These are phyloP conservation scores for Andricus quercusramuli DNA, from an alignment of 2,888 invertebrate genomes.

Conservation along the genomic window DNA sequence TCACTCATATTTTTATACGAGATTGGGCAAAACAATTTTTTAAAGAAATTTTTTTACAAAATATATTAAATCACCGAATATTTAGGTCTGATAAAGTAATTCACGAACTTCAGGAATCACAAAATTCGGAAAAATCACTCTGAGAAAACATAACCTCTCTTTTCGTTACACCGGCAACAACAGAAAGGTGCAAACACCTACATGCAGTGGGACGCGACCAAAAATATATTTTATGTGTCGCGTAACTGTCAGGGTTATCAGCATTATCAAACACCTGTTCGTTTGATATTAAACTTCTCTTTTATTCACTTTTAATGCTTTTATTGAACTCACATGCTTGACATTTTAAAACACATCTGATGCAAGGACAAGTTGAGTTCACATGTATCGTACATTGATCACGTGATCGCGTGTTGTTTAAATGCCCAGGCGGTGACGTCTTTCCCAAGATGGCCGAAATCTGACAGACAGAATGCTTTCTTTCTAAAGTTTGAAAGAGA, in stretches of 20 bases:
- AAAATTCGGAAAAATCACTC: background rate
- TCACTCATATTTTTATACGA: background rate
- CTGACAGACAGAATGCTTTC: background rate
- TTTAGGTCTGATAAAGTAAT: background rate
- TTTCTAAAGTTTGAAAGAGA: too few relatives aligned
- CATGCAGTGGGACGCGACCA: background rate
- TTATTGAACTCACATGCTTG: background rate
- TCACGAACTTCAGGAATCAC: background rate
- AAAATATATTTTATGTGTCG: constrained; percentile 10
- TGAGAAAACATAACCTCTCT: constrained; percentile 17
- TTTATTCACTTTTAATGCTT: background rate
- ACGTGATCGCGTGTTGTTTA: background rate
- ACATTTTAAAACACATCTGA: constrained; percentile 1
- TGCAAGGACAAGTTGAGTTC: background rate
- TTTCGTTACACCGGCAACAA: background rate
- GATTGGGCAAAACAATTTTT: background rate
- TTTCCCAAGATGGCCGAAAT: background rate
- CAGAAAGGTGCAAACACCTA: background rate
- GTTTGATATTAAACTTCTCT: background rate
- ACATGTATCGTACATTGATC: background rate
- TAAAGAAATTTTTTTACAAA: background rate
- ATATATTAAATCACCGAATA: background rate
- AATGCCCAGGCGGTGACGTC: background rate
- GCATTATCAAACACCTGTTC: constrained; percentile 11
- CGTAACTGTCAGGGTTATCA: background rate